Percentiles rank a stretch among this genome's conserved stretches.
phyloP scores from a whole-genome alignment of 2,888 invertebrate species.

The Ernsta delagoae region DNA sequence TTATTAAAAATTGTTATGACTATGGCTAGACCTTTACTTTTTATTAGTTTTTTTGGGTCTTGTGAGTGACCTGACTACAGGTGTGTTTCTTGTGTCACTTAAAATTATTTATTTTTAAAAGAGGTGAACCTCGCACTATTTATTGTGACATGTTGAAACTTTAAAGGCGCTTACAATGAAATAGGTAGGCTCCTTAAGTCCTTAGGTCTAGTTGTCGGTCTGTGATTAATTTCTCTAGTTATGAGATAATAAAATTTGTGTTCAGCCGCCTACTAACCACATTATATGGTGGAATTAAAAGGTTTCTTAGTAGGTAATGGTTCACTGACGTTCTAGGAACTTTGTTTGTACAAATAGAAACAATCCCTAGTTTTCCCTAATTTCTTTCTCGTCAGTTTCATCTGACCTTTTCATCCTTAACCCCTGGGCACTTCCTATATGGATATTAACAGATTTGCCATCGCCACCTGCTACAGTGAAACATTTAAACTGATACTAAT shows the following conservation, averaged over 20 bases:
- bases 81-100: not conserved
- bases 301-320: slow-evolving; percentile 10
- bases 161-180: slow-evolving; percentile 42
- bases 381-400: too few species aligned
- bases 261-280: slow-evolving; percentile 30
- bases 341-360: slow-evolving; percentile 41
- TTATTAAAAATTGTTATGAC: too few species aligned
- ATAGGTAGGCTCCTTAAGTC: slow-evolving; percentile 30
- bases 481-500: too few species aligned
- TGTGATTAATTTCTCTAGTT: slow-evolving; percentile 30
- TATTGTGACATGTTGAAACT: not conserved
- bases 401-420: too few species aligned
- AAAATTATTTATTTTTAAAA: too few species aligned
- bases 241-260: slow-evolving; percentile 34
- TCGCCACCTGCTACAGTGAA: too few species aligned
- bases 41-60: slow-evolving; percentile 14
- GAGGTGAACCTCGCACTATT: too few species aligned
- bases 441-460: too few species aligned
- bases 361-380: too few species aligned
- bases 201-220: slow-evolving; percentile 26
- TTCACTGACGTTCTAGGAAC: slow-evolving; percentile 36
- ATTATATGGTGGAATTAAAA: too few species aligned
- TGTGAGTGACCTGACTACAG: not conserved
- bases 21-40: not conserved
- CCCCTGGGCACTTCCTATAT: too few species aligned